These are phyloP conservation scores for Taxidea taxus DNA, from an alignment of 2,113 vertebrate genomes.

Conservation along the genomic window DNA sequence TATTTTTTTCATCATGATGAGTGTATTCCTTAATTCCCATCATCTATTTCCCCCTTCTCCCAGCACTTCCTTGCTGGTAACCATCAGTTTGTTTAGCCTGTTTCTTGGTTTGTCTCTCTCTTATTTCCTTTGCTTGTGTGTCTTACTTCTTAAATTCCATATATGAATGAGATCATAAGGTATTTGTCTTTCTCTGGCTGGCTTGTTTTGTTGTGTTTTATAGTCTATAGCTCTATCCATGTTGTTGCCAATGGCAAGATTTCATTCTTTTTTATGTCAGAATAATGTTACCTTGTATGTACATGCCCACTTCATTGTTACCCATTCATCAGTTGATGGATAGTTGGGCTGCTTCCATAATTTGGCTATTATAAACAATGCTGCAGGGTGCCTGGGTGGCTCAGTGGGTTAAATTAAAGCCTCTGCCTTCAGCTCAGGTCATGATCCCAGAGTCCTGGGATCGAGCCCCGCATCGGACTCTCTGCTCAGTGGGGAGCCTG, in stretches of 20 bases:
- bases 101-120: neutral
- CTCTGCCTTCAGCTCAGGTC: too few relatives aligned
- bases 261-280: neutral
- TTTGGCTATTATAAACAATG: neutral
- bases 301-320: neutral
- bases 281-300: neutral
- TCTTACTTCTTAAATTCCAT: neutral
- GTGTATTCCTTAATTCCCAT: neutral
- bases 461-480: too few relatives aligned
- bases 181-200: neutral
- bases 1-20: neutral
- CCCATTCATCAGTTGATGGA: neutral
- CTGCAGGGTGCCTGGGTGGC: too few relatives aligned
- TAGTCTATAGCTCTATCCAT: neutral
- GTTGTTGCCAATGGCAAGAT: neutral
- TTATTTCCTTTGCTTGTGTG: neutral
- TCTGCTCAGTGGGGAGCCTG: too few relatives aligned
- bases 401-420: too few relatives aligned
- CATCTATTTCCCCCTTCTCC: neutral
- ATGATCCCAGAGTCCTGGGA: too few relatives aligned
- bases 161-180: neutral
- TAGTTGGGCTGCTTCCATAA: neutral
- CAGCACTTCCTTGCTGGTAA: neutral
- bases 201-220: neutral
- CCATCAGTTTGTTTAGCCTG: neutral